Evolutionary conservation across 2,113 vertebrate genomes (phyloP).

Genomic region (Etheostoma cragini): DNA sequence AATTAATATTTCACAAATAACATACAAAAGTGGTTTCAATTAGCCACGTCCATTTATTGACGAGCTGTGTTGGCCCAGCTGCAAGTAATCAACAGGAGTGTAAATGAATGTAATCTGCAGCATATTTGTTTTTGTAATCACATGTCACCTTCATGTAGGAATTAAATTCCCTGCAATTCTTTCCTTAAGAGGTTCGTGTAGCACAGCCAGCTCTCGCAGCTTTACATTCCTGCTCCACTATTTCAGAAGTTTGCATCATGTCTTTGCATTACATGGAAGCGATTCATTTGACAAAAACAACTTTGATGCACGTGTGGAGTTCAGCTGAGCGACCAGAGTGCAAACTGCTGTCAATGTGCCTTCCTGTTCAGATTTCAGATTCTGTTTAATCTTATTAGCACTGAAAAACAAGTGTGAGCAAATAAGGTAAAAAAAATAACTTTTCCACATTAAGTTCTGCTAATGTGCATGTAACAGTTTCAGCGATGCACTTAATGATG

Average conservation of each 20-base stretch:
- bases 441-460: conserved; percentile 8
- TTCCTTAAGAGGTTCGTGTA: background rate
- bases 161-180: background rate
- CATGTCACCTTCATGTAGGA: conserved; percentile 22
- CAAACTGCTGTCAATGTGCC: conserved; percentile 32
- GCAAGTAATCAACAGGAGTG: no score
- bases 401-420: conserved; percentile 18
- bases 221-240: conserved; percentile 14
- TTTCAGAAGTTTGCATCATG: conserved; percentile 72
- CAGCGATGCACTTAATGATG: conserved; percentile 19
- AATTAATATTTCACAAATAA: background rate
- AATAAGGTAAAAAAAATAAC: background rate
- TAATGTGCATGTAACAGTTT: conserved; percentile 12
- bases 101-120: no score
- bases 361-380: conserved; percentile 13
- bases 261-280: conserved; percentile 33
- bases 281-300: conserved; percentile 57
- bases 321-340: conserved; percentile 43
- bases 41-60: background rate
- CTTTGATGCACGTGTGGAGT: conserved; percentile 42
- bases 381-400: conserved; percentile 39
- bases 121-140: conserved; percentile 18
- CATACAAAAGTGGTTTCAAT: background rate
- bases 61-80: background rate
- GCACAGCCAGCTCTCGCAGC: conserved; percentile 2